Evolutionary conservation across 2,888 invertebrate species (phyloP).

Genomic region (Lithodes maja): DNA sequence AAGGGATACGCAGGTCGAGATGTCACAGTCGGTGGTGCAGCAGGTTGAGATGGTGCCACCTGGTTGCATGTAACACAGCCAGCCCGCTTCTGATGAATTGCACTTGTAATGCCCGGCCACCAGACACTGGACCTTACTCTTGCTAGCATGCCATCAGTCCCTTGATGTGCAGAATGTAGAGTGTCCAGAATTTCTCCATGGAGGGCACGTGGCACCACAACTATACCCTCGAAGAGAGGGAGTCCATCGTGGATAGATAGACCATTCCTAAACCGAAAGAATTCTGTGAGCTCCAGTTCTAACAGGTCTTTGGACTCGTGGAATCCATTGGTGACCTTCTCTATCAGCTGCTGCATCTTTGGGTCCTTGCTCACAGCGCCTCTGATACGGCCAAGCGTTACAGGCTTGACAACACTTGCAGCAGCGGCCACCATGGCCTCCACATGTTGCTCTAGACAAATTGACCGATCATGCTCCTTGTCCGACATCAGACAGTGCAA

Average conservation of each 20-base stretch:
- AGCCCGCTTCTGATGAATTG: neutral
- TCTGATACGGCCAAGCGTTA: neutral
- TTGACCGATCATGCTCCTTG: neutral
- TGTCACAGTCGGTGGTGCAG: slow-evolving; percentile 15
- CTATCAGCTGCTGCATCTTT: neutral
- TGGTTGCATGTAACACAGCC: slow-evolving; percentile 1
- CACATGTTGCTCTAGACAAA: neutral
- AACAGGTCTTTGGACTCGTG: neutral
- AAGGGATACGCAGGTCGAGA: slow-evolving; percentile 3
- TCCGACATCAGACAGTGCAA: neutral
- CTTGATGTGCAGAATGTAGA: neutral
- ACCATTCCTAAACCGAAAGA: neutral
- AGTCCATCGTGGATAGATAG: neutral
- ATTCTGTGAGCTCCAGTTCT: neutral
- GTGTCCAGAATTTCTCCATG: neutral
- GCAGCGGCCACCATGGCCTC: neutral
- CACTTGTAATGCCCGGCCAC: slow-evolving; percentile 27
- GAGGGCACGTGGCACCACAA: neutral
- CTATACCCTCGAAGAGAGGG: too few relatives aligned
- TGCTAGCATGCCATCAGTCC: too few relatives aligned
- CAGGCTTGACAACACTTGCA: neutral
- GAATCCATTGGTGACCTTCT: neutral
- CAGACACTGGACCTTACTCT: neutral
- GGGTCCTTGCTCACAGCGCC: neutral
- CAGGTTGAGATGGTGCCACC: slow-evolving; percentile 35